Evolutionary conservation across 2,888 invertebrate species (phyloP), one percentile per base, ranked within the genome.

Genomic region (Coremacera marginata): DNA sequence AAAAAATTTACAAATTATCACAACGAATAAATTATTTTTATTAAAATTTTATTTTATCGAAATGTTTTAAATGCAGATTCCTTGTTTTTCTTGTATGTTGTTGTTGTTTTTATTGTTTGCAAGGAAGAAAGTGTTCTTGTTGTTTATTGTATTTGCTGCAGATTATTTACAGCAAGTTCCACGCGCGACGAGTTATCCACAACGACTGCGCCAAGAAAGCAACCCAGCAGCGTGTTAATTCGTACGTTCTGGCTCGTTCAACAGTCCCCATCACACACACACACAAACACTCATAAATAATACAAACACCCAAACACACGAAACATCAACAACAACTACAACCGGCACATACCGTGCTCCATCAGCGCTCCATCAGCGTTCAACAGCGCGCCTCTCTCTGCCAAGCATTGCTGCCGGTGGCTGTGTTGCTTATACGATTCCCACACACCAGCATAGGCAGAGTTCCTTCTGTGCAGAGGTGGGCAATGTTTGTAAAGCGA

Each of bases 171-270:
- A 72, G 44, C 62, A 34, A 62, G 72, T 62, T 55, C 74, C 74
- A 55, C 74, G 67, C 74, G 74, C 74, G 67, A 37, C 67, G 67
- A 74, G 55, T 74, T 52, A 55, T 67, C 67, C 67, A 74, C 67
- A 74, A 74, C 52, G 67, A 74, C 65, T 74, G 74, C 44, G 74
- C 74, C 5, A 74, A 67, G 67, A 55, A 67, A 67, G 34, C 74
- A 25, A 27, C 73, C 49, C 62, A 51, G 74, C 31, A 27, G 62
- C 72, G 16, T 49, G 34, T 65, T 65, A 52, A 31, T 74, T 74
- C 74, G 34, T 25, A 19, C 60, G 60, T 71, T 44, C 60, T 52
- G 25, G n/a, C 49, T 44, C 67, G 19, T 22, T 55, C 44, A 37
- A 8, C 31, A n/a, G 70, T 52, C 67, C n/a, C 49, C 44, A 49